Evolutionary conservation across 2,888 invertebrate species (phyloP).

Genomic region (Sialis lutaria): DNA sequence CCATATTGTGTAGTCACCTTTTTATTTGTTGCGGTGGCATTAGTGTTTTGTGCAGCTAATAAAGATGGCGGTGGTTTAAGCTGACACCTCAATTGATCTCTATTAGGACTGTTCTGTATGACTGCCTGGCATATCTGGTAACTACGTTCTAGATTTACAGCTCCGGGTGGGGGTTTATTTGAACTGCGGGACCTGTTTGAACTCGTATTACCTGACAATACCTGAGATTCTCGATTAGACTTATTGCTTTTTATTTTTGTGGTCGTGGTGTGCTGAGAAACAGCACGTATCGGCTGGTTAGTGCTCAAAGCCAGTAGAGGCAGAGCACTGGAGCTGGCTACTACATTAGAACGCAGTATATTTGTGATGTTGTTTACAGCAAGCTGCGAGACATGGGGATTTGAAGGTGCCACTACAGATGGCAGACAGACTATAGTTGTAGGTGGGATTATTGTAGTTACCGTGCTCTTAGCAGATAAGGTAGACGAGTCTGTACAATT

Average conservation of each 20-base stretch:
- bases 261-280: slow-evolving; percentile 22
- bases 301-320: slow-evolving; percentile 31
- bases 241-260: slow-evolving; percentile 5
- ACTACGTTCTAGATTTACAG: slow-evolving; percentile 83
- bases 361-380: slow-evolving; percentile 7
- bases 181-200: slow-evolving; percentile 31
- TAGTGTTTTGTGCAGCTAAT: slow-evolving; percentile 26
- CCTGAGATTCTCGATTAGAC: slow-evolving; percentile 10
- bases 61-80: slow-evolving; percentile 72
- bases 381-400: slow-evolving; percentile 13
- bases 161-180: slow-evolving; percentile 72
- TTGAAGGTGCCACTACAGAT: slow-evolving; percentile 21
- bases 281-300: slow-evolving; percentile 30
- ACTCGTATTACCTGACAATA: slow-evolving; percentile 6
- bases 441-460: slow-evolving; percentile 29
- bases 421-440: slow-evolving; percentile 33
- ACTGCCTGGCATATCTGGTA: slow-evolving; percentile 87
- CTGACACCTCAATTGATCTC: slow-evolving; percentile 71
- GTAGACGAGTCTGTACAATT: slow-evolving; percentile 16
- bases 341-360: slow-evolving; percentile 17
- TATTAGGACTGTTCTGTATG: slow-evolving; percentile 86
- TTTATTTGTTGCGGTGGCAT: slow-evolving; percentile 18
- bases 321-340: slow-evolving; percentile 29
- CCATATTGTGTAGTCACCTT: slow-evolving; percentile 25
- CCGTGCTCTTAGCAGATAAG: slow-evolving; percentile 20